Evolutionary conservation across 2,797 vertebrate genomes (phyloP), one percentile per base, ranked within the genome.

Genomic region (Fratercula arctica): DNA sequence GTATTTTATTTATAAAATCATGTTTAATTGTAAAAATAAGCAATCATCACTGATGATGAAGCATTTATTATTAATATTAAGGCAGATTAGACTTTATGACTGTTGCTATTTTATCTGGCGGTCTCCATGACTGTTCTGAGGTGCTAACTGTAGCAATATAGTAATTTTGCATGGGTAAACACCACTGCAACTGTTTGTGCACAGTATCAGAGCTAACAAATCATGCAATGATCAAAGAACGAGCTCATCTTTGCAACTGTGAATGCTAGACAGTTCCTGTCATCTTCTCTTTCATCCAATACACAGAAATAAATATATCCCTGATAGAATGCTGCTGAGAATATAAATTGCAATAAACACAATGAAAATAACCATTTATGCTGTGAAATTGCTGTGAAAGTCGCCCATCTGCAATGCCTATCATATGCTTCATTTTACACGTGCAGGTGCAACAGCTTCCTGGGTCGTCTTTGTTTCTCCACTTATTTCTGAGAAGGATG

Each of bases 221-320:
- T 60, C 39, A 74, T 48, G 31, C 51, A 66, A 19, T 11, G n/a
- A 93, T 89, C 54, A 92, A 84, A 94, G 87, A 96, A 93, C 10
- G 16, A 69, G 19, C 25, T 92, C 56, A 88, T 97, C 45, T 94
- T 68, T 67, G 72, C 53, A 68, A 16, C 11, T 81, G 43, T 41
- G 43, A 96, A 85, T 54, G 29, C 28, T 61, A 63, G 69, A 66
- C 51, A 63, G 74, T 54, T 79, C 15, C 25, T 83, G 48, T 45
- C 12, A 3, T 56, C 33, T 85, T 90, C 61, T 87, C 57, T 85
- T 92, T 90, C 72, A 93, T 85, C 75, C 68, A 59, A 35, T 70
- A 50, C 26, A 43, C 57, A 63, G 12, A 84, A 90, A 80, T 76
- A 90, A 91, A 86, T 72, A 61, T 8, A 85, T 31, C 13, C 2